A percentile compares a stretch with the other conserved stretches of the same genome.
phyloP scores from a whole-genome alignment of 2,113 vertebrate species.

The Microcebus tavaratra region DNA sequence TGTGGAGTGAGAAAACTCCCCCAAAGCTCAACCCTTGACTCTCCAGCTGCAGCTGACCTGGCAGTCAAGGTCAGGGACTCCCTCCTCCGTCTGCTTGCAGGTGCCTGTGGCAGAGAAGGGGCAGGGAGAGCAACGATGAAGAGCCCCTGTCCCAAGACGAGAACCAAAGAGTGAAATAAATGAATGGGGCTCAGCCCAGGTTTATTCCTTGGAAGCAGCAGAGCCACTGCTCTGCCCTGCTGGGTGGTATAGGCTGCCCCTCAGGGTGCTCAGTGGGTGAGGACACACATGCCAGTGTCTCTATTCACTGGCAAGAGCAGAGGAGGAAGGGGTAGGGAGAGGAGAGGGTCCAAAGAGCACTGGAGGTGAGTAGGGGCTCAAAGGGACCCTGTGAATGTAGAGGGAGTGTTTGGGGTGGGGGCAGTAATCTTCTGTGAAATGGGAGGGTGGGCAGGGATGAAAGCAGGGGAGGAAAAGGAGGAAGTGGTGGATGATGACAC shows the following conservation, averaged over 20 bases:
- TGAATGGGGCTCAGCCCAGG: background rate
- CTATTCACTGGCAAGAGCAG: background rate
- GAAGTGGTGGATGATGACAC: background rate
- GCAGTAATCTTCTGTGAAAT: background rate
- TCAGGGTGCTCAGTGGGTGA: background rate
- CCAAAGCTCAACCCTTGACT: background rate
- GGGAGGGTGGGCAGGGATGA: background rate
- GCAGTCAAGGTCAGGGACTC: background rate
- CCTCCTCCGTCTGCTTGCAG: background rate
- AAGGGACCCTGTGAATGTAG: background rate
- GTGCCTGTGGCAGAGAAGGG: background rate
- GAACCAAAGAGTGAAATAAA: background rate
- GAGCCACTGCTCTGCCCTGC: background rate
- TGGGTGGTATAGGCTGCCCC: background rate
- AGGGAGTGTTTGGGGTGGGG: too few species aligned
- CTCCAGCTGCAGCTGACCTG: background rate
- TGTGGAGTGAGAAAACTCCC: background rate
- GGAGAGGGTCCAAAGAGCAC: background rate
- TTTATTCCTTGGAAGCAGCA: constrained; percentile 3
- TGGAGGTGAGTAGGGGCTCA: background rate
- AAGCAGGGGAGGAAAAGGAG: background rate
- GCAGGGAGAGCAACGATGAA: background rate
- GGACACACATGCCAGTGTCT: background rate
- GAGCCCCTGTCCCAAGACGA: background rate
- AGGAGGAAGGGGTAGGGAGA: background rate